Conservation (phyloP, 2,888 invertebrate species). For the Melanchra persicariae region DNA sequence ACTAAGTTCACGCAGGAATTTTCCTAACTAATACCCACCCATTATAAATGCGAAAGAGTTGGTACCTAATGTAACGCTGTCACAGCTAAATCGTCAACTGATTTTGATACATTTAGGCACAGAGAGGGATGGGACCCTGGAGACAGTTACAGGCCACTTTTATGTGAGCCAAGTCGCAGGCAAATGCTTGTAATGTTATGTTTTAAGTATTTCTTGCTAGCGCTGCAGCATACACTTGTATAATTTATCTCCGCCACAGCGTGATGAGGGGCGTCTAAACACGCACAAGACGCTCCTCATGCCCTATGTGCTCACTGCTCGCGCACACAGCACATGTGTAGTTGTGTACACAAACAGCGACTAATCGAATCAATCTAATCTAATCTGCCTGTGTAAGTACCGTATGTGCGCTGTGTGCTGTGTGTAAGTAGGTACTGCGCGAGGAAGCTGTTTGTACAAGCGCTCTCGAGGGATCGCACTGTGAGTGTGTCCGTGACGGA, state of each 20-base stretch:
- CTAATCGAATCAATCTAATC: slow-evolving; percentile 60
- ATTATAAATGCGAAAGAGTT: no score
- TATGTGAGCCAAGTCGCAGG: no score
- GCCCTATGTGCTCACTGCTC: not conserved
- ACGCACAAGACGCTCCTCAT: slow-evolving; percentile 3
- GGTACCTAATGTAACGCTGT: no score
- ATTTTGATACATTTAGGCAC: no score
- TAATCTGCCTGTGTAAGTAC: slow-evolving; percentile 45
- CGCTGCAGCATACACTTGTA: not conserved
- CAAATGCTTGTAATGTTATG: no score
- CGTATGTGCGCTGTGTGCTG: not conserved
- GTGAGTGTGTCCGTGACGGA: not conserved
- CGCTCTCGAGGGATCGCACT: slow-evolving; percentile 10
- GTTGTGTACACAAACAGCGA: slow-evolving; percentile 42
- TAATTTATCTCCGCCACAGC: slow-evolving; percentile 1
- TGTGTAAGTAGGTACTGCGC: not conserved
- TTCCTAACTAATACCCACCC: no score
- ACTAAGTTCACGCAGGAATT: no score
- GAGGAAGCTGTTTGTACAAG: slow-evolving; percentile 24
- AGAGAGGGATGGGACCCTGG: no score
- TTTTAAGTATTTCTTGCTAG: no score
- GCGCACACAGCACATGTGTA: slow-evolving; percentile 26
- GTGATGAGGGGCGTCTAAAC: slow-evolving; percentile 18
- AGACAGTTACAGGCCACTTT: no score
- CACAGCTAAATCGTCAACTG: no score